Evolutionary conservation across 2,113 vertebrate genomes (phyloP).

Genomic region (Lampris incognitus): DNA sequence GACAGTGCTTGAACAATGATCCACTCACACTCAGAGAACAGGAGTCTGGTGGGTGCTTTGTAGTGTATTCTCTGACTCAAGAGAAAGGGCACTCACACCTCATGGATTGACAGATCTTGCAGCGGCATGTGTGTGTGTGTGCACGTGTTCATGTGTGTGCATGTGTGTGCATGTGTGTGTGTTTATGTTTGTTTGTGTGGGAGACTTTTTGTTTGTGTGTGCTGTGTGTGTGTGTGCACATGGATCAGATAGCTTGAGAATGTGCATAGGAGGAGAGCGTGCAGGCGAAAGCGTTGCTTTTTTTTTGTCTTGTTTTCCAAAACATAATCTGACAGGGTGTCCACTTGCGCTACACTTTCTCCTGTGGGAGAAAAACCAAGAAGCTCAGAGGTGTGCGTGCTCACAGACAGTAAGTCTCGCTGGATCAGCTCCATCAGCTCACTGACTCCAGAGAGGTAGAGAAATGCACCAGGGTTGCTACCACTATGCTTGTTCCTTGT

Average conservation of each 20-base stretch:
- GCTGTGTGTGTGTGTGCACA: background rate
- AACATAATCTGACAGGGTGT: slow-evolving; percentile 74
- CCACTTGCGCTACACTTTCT: slow-evolving; percentile 60
- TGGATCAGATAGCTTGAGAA: slow-evolving; percentile 6
- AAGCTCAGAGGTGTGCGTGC: slow-evolving; percentile 60
- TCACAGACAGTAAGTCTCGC: slow-evolving; percentile 56
- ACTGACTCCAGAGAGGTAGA: slow-evolving; percentile 62
- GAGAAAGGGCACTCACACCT: slow-evolving; percentile 60
- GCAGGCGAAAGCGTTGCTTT: slow-evolving; percentile 41
- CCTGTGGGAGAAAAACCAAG: slow-evolving; percentile 59
- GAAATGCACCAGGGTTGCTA: slow-evolving; percentile 49
- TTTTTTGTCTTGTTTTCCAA: slow-evolving; percentile 58
- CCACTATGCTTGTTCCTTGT: slow-evolving; percentile 35
- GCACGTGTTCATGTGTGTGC: background rate
- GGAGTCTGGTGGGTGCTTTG: slow-evolving; percentile 58
- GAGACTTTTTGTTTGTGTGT: background rate
- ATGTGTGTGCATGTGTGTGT: background rate
- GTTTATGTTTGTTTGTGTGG: too few species aligned
- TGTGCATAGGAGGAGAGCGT: slow-evolving; percentile 44
- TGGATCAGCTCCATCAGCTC: slow-evolving; percentile 70
- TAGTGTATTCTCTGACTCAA: slow-evolving; percentile 63
- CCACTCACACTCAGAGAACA: slow-evolving; percentile 53
- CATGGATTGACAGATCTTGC: slow-evolving; percentile 44
- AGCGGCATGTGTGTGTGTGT: slow-evolving; percentile 40
- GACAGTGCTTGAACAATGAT: slow-evolving; percentile 54